These are phyloP conservation scores for Aphelenchoides avenae DNA, from an alignment of 1,140 invertebrate species.

Conservation along the genomic window DNA sequence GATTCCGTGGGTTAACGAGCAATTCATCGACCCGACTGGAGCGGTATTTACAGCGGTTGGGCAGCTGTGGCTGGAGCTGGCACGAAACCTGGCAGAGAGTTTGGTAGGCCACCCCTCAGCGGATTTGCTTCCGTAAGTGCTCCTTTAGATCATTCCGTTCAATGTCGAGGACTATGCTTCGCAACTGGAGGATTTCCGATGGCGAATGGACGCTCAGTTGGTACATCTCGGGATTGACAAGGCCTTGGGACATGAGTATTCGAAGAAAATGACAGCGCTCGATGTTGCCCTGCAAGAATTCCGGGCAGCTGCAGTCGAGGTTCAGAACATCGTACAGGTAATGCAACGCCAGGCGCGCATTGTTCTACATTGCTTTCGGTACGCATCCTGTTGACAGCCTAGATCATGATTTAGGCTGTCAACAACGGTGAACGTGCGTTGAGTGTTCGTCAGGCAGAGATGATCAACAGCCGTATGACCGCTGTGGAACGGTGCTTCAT, in stretches of 20 bases:
- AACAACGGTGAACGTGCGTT: conserved; percentile 20
- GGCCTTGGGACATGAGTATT: conserved; percentile 24
- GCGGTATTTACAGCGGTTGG: conserved; percentile 35
- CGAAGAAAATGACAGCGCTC: conserved; percentile 9
- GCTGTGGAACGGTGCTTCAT: conserved; percentile 23
- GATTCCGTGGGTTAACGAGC: conserved; percentile 36
- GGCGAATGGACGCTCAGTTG: conserved; percentile 28
- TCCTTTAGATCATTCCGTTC: conserved; percentile 38
- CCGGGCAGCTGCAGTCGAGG: conserved; percentile 3
- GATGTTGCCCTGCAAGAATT: conserved; percentile 22
- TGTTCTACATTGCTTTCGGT: conserved; percentile 7
- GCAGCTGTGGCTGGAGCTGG: conserved; percentile 48
- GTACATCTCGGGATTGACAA: conserved; percentile 25
- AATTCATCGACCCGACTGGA: conserved; percentile 37
- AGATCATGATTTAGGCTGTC: conserved; percentile 12
- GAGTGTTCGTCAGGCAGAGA: conserved; percentile 14
- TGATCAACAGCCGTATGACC: conserved; percentile 18
- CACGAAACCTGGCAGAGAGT: conserved; percentile 34
- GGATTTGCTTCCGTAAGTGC: conserved; percentile 7
- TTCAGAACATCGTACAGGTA: conserved; percentile 30
- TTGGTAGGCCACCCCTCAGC: conserved; percentile 28
- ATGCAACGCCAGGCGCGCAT: neutral
- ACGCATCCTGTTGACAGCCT: too few relatives aligned
- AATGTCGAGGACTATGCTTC: conserved; percentile 45
- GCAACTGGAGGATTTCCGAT: conserved; percentile 20